Evolutionary conservation across 2,888 invertebrate species (phyloP), one percentile per base, ranked within the genome.

Genomic region (Polia nebulosa): DNA sequence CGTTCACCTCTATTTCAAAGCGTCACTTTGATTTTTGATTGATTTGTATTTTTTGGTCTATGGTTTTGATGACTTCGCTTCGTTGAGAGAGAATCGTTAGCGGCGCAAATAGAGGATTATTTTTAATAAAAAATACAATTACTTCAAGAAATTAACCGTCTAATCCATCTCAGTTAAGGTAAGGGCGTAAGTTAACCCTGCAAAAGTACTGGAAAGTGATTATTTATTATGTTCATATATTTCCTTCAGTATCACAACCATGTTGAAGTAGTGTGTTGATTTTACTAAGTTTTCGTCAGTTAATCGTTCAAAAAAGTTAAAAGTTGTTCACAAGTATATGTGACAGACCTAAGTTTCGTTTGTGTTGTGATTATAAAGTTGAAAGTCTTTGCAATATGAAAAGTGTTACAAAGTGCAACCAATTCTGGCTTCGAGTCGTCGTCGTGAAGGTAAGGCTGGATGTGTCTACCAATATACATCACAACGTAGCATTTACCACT

Each of bases 211-310:
- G 91, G 88, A 94, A 94, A 95, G 95, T 95, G 95, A 94, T 94
- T 95, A 94, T 93, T 93, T 95, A 94, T 93, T 95, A 94, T 95
- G 93, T 94, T 94, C 91, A 93, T 92, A 91, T 94, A 92, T 94
- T 94, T 95, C 93, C 94, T 95, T 92, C 94, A 92, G 90, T 92
- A 95, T 93, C 93, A 95, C 95, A 95, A 95, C 95, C 95, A 95
- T 95, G 95, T 95, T 95, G 93, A 94, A 95, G 94, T 95, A 95
- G 95, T 95, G 95, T 95, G 95, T 95, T 95, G 92, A 92, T 94
- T 95, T 94, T 92, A 91, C 86, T 95, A 91, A 94, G 95, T 95
- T 95, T 89, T 91, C 93, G 92, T 92, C 94, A 92, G 93, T 94
- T 91, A 92, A 92, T 91, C 88, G 94, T 93, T 90, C 69, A 82